A percentile compares a stretch with the other conserved stretches of the same genome.
Evolutionary conservation across 2,113 vertebrate genomes (phyloP).

Genomic region (Corynorhinus townsendii): DNA sequence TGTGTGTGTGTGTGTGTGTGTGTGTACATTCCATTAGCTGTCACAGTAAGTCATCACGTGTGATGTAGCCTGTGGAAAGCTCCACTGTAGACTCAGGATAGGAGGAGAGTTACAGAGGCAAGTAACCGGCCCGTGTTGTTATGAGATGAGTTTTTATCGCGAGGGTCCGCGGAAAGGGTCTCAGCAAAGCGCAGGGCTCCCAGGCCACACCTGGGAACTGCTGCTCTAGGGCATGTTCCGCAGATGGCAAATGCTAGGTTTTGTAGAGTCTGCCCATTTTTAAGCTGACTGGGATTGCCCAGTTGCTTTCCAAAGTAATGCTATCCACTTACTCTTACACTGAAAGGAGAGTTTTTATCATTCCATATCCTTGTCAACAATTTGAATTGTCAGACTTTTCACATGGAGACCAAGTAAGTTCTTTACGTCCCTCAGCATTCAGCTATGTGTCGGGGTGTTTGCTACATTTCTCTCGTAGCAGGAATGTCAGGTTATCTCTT

Average conservation of each 20-base stretch:
- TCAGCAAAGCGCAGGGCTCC: neutral
- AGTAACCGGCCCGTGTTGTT: neutral
- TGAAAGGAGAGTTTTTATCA: neutral
- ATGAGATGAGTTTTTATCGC: neutral
- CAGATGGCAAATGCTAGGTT: neutral
- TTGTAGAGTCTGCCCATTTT: neutral
- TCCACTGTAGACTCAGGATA: neutral
- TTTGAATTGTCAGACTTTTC: neutral
- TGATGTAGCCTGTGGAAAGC: neutral
- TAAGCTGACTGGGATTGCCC: neutral
- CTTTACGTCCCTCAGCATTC: neutral
- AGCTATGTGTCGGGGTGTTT: fast-evolving
- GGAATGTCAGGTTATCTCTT: neutral
- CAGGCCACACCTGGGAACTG: neutral
- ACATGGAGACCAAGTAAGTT: neutral
- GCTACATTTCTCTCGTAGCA: neutral
- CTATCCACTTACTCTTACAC: neutral
- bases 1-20: too few species aligned
- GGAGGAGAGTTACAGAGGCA: neutral
- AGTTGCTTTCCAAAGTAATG: neutral
- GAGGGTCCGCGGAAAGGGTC: neutral
- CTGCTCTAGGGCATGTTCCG: neutral
- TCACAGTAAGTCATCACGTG: neutral
- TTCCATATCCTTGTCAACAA: neutral
- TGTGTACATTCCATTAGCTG: neutral